Percentiles rank a stretch among this genome's conserved stretches.
Conservation (phyloP, 2,113 vertebrate genomes). For the Manacus vitellinus region DNA sequence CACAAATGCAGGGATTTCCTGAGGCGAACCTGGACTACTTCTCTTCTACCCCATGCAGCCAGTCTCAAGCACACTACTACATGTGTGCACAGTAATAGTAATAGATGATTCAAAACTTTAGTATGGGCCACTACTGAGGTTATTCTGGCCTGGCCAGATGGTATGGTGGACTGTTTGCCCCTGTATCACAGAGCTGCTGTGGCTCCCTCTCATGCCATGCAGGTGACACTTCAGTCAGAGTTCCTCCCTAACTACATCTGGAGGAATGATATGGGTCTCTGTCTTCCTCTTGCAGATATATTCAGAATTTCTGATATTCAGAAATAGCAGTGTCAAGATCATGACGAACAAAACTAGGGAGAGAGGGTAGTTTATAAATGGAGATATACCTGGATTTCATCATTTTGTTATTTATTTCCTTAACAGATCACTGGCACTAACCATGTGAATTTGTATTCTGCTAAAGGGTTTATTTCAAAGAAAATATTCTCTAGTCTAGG, state of each 20-base stretch:
- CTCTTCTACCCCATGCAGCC: background rate
- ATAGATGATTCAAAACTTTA: background rate
- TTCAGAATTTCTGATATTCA: background rate
- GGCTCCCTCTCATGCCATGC: background rate
- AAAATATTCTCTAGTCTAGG: constrained; percentile 9
- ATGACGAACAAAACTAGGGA: background rate
- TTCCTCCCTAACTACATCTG: background rate
- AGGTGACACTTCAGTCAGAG: background rate
- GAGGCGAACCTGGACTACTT: background rate
- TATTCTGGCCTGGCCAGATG: background rate
- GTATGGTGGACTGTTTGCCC: background rate
- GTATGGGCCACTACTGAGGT: background rate
- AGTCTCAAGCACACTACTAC: background rate
- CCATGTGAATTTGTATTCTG: constrained; percentile 48
- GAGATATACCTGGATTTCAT: background rate
- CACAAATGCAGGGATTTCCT: background rate
- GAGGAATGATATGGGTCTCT: background rate
- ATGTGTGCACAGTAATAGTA: background rate
- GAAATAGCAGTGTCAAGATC: background rate
- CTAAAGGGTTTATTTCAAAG: constrained; percentile 12
- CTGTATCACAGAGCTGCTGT: background rate
- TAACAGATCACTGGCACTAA: constrained; percentile 4
- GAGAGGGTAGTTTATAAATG: background rate
- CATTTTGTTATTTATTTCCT: constrained; percentile 3
- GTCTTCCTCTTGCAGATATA: background rate